Evolutionary conservation across 2,113 vertebrate species (phyloP).

Genomic region (Percopsis transmontana): DNA sequence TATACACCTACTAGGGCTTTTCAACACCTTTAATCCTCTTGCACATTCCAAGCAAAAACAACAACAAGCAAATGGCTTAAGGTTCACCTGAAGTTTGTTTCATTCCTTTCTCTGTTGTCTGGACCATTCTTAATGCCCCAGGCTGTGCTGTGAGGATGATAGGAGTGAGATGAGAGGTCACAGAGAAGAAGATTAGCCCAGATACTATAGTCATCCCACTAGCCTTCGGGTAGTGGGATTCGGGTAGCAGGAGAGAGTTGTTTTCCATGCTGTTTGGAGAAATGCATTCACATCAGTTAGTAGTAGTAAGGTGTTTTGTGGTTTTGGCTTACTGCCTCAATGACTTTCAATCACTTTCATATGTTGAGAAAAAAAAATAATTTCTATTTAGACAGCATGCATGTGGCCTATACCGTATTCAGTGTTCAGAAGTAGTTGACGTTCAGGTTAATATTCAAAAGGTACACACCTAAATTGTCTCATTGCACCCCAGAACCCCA

Average conservation of each 20-base stretch:
- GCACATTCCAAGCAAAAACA: conserved; percentile 68
- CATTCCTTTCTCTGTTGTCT: conserved; percentile 47
- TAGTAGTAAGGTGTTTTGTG: conserved; percentile 48
- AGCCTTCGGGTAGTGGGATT: conserved; percentile 16
- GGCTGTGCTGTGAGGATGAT: conserved; percentile 23
- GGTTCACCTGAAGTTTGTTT: conserved; percentile 67
- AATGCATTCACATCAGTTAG: conserved; percentile 53
- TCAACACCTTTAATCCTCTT: conserved; percentile 57
- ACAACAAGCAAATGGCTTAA: conserved; percentile 71
- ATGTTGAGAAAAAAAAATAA: conserved; percentile 35
- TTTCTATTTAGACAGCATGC: conserved; percentile 20
- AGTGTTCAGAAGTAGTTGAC: no score
- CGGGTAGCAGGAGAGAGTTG: conserved; percentile 7
- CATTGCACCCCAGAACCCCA: no score
- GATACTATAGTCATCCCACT: conserved; percentile 63
- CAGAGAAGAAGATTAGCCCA: conserved; percentile 61
- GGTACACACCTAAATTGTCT: no score
- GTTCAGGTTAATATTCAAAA: no score
- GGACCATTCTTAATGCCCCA: conserved; percentile 21
- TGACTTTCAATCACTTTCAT: conserved; percentile 47
- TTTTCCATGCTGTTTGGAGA: conserved; percentile 54
- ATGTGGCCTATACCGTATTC: no score
- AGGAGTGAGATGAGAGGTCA: conserved; percentile 60
- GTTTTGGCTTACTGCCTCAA: conserved; percentile 14
- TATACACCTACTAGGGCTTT: conserved; percentile 61